These are phyloP conservation scores for Dasysyrphus tricinctus DNA, from an alignment of 2,888 invertebrate genomes.

Conservation along the genomic window DNA sequence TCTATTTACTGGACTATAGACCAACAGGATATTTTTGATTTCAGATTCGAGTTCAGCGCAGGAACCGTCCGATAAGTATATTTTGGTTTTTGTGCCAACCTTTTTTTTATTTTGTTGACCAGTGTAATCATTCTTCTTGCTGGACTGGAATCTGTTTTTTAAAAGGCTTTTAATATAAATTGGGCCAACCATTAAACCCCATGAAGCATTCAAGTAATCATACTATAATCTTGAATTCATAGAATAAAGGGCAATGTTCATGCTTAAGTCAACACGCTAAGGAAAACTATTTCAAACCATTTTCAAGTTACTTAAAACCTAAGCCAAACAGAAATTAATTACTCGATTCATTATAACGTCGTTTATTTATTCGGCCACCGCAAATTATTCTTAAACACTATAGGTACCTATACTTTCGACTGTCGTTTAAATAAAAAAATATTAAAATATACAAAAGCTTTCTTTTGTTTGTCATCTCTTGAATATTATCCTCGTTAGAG, in stretches of 20 bases:
- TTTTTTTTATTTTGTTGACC: no score
- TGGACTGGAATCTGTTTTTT: no score
- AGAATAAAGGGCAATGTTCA: background rate
- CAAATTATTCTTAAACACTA: constrained; percentile 21
- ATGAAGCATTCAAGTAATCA: background rate
- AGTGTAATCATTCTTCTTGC: background rate
- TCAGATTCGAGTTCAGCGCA: no score
- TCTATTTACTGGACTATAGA: no score
- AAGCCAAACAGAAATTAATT: constrained; percentile 55
- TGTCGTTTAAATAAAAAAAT: constrained; percentile 22
- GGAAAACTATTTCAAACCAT: background rate
- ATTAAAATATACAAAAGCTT: constrained; percentile 37
- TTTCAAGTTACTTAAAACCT: constrained; percentile 15
- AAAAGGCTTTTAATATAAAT: background rate
- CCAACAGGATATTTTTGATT: no score
- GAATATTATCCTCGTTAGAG: constrained; percentile 49
- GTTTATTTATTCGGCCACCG: constrained; percentile 18
- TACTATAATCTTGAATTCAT: background rate
- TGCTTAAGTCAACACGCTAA: constrained; percentile 4
- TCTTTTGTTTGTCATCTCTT: constrained; percentile 58
- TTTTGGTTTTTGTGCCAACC: no score
- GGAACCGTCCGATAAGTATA: no score
- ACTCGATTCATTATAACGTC: constrained; percentile 43
- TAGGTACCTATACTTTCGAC: background rate
- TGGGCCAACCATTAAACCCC: background rate